Evolutionary conservation across 2,113 vertebrate genomes (phyloP).

Genomic region (Tyto alba): DNA sequence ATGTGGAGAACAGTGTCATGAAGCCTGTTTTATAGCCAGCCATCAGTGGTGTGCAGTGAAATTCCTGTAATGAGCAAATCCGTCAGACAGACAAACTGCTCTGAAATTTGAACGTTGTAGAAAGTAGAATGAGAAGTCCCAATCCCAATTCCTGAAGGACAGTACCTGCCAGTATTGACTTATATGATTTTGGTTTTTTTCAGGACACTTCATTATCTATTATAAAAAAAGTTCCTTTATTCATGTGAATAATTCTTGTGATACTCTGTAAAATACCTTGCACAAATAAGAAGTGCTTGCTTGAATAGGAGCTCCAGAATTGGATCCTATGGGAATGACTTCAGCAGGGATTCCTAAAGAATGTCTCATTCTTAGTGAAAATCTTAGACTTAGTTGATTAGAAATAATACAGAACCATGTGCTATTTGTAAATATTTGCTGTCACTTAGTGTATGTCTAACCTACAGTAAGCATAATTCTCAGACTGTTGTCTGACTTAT

Average conservation of each 20-base stretch:
- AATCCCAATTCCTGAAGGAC: background rate
- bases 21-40: constrained; percentile 49
- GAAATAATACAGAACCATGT: background rate
- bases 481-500: no score
- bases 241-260: background rate
- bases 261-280: background rate
- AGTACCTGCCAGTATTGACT: background rate
- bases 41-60: background rate
- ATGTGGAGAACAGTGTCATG: constrained; percentile 2
- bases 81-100: constrained; percentile 1
- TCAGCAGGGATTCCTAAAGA: background rate
- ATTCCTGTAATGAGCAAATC: constrained; percentile 52
- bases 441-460: background rate
- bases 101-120: background rate
- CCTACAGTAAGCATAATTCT: background rate
- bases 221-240: background rate
- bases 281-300: background rate
- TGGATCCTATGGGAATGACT: background rate
- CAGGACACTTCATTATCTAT: background rate
- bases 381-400: background rate
- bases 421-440: background rate
- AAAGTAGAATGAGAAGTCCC: background rate
- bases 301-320: background rate
- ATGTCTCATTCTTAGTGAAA: background rate
- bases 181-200: background rate